Evolutionary conservation across 1,140 invertebrate genomes (phyloP).

Genomic region (Metopolophium dirhodum): DNA sequence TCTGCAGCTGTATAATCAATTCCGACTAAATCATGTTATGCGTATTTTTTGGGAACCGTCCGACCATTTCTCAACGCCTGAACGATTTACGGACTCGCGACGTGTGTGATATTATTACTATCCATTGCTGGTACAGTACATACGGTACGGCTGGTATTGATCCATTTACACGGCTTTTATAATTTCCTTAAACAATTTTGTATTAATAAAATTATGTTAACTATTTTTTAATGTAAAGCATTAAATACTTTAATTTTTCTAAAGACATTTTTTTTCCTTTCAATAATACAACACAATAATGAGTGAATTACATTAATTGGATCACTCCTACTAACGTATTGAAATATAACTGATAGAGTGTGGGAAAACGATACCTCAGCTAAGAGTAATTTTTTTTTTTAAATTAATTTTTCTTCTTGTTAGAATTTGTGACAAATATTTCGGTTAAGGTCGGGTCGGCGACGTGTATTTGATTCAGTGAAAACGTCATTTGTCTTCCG

Average conservation of each 20-base stretch:
- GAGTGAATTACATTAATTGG: neutral
- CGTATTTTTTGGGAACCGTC: neutral
- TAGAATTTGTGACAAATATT: neutral
- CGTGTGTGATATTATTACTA: neutral
- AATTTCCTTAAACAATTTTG: neutral
- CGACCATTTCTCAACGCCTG: neutral
- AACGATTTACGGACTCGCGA: neutral
- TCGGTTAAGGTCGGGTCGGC: neutral
- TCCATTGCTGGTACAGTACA: neutral
- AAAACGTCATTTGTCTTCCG: neutral
- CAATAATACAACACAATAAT: neutral
- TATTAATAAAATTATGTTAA: too few relatives aligned
- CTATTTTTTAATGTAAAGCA: neutral
- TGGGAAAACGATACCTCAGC: neutral
- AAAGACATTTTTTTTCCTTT: neutral
- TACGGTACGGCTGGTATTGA: too few relatives aligned
- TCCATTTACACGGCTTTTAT: neutral
- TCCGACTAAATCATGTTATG: neutral
- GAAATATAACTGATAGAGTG: neutral
- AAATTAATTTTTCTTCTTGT: neutral
- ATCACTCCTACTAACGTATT: neutral
- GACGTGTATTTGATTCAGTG: neutral
- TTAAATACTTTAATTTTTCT: neutral
- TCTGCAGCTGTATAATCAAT: neutral
- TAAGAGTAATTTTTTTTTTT: neutral